Evolutionary conservation across 2,797 vertebrate genomes (phyloP).

Genomic region (Odontamblyopus lacepedii): DNA sequence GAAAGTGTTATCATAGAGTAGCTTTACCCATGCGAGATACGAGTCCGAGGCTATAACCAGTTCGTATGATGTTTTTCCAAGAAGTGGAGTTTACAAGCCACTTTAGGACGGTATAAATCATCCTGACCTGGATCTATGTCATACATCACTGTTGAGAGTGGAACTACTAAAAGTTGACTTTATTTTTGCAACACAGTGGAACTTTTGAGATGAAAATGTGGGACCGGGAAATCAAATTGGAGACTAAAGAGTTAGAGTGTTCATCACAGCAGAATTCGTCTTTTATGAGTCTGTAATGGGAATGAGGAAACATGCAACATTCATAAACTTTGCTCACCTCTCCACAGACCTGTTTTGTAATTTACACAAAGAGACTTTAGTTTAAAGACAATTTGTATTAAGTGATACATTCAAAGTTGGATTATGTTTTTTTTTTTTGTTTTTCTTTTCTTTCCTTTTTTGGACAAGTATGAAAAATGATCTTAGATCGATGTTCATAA

Average conservation of each 20-base stretch:
- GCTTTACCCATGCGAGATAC: constrained; percentile 42
- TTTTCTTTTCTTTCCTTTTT: too few relatives aligned
- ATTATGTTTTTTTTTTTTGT: too few relatives aligned
- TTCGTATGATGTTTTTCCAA: constrained; percentile 19
- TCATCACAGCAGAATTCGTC: neutral
- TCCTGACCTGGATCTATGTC: constrained; percentile 52
- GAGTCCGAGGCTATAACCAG: constrained; percentile 16
- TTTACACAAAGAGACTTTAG: too few relatives aligned
- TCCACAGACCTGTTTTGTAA: too few relatives aligned
- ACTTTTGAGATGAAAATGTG: neutral
- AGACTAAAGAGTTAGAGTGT: neutral
- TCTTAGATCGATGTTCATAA: too few relatives aligned
- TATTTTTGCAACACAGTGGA: neutral
- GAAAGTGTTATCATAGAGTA: constrained; percentile 36
- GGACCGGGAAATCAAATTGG: neutral
- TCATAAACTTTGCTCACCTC: too few relatives aligned
- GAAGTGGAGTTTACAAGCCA: constrained; percentile 34
- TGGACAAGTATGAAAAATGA: too few relatives aligned
- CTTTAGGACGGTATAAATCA: constrained; percentile 56
- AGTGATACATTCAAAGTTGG: too few relatives aligned
- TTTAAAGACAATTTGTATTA: too few relatives aligned
- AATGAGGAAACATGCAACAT: neutral
- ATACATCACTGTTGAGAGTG: constrained; percentile 14
- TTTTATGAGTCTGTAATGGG: neutral
- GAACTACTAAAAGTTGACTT: constrained; percentile 3